Evolutionary conservation across 2,113 vertebrate genomes (phyloP), one percentile per base, ranked within the genome.

Genomic region (Platycercus adscitus): DNA sequence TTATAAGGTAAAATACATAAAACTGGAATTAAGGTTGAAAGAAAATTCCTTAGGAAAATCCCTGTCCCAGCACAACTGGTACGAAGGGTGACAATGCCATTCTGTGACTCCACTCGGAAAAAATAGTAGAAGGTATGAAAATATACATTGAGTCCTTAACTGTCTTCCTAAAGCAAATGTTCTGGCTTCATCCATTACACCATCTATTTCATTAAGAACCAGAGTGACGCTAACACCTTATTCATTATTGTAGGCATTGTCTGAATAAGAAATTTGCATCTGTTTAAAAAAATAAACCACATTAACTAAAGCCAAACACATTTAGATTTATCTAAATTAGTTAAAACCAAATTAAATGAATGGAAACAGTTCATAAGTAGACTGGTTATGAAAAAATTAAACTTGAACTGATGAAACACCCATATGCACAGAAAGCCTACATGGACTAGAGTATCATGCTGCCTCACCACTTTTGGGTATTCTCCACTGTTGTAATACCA

Each of bases 401-500:
- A 75, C 17, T 33, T 47, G 28, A 86, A 61, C 12, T 75, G 72
- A 66, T 50, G 73, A 79, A 79, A 72, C 16, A 39, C 21, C 5
- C 6, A 2, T 28, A 37, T 7, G 33, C 49, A 64, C 19, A 89
- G 56, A 50, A 95, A 80, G 53, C 8, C 52, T 64, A 3, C 11
- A 7, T 10, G 31, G 76, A 86, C 21, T 33, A n/a, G 23, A 0
- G 1, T 20, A 50, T 47, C 46, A 24, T 0, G 0, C 39, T 66
- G n/a, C 35, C n/a, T 90, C 64, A 70, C 9, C 46, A 20, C 55
- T 90, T 83, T 79, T 18, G 63, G 35, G 65, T 68, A 47, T 52
- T 73, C 29, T 55, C 50, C 1, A 2, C 2, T 0, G 0, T 17
- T n/a, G 39, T 17, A 37, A 41, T 47, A 55, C 24, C 50, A 80